phyloP scores from a whole-genome alignment of 37 sponge, comb jelly and placozoan genomes.

The Chondrilla cf. caribensis region DNA sequence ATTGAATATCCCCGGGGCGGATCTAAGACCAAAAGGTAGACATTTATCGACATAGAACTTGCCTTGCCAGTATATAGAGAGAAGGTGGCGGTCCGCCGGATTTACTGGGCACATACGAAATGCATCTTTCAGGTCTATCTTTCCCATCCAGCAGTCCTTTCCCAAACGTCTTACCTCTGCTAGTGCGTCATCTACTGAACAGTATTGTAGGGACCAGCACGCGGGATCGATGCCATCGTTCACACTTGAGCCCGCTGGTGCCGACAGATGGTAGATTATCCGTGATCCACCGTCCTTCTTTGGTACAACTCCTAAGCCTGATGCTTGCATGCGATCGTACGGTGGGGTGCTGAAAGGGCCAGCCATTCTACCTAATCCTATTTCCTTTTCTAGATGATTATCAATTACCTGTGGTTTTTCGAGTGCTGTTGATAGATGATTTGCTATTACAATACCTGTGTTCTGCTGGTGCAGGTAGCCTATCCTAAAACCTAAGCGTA shows the following conservation, averaged over 20 bases:
- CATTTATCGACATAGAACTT: constrained; percentile 25
- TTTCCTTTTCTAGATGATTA: too few relatives aligned
- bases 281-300: neutral
- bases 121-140: constrained; percentile 20
- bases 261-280: constrained; percentile 30
- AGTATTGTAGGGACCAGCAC: constrained; percentile 13
- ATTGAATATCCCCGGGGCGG: constrained; percentile 15
- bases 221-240: constrained; percentile 37
- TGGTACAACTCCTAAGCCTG: constrained; percentile 24
- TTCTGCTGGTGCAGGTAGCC: too few relatives aligned
- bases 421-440: neutral
- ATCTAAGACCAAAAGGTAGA: constrained; percentile 27
- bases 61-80: constrained; percentile 8
- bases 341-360: constrained; percentile 2
- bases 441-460: neutral
- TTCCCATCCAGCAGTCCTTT: neutral
- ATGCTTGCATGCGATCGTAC: constrained; percentile 32
- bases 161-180: neutral
- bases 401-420: neutral
- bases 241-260: constrained; percentile 6
- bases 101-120: constrained; percentile 8
- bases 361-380: too few relatives aligned
- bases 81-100: constrained; percentile 15
- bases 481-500: too few relatives aligned
- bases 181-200: neutral